These are phyloP conservation scores for Lissocephala sabroskyi DNA, from an alignment of 2,888 invertebrate genomes.

Conservation along the genomic window DNA sequence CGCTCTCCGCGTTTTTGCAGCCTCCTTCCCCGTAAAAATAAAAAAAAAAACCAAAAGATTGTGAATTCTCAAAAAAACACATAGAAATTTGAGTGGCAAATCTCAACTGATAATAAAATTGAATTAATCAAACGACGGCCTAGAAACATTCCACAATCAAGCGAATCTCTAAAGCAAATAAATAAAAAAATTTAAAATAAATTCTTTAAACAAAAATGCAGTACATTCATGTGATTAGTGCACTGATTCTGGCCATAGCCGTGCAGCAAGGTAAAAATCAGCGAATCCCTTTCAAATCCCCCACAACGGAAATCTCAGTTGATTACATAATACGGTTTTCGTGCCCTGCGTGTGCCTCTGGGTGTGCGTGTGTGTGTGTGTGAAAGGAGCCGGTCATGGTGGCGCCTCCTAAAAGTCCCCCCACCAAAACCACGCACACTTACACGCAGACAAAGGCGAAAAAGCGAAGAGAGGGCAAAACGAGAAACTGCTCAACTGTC, in stretches of 20 bases:
- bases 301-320: conserved; percentile 21
- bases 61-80: not conserved
- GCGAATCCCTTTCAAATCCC: conserved; percentile 8
- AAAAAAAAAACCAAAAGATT: no score
- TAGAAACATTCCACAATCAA: not conserved
- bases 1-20: conserved; percentile 1
- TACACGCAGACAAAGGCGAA: no score
- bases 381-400: conserved; percentile 45
- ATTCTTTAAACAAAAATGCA: conserved; percentile 53
- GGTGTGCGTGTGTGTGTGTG: conserved; percentile 9
- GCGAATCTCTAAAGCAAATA: not conserved
- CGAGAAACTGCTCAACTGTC: no score
- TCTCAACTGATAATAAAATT: conserved; percentile 5
- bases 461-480: no score
- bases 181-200: conserved; percentile 7
- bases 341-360: conserved; percentile 18
- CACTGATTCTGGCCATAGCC: conserved; percentile 69
- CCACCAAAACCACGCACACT: no score
- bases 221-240: conserved; percentile 68
- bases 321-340: conserved; percentile 75
- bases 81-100: not conserved
- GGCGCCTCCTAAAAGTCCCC: conserved; percentile 38
- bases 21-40: conserved; percentile 4
- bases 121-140: conserved; percentile 7
- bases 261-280: conserved; percentile 72